phyloP scores from a whole-genome alignment of 2,888 invertebrate genomes.

The Cerceris ruficornis region DNA sequence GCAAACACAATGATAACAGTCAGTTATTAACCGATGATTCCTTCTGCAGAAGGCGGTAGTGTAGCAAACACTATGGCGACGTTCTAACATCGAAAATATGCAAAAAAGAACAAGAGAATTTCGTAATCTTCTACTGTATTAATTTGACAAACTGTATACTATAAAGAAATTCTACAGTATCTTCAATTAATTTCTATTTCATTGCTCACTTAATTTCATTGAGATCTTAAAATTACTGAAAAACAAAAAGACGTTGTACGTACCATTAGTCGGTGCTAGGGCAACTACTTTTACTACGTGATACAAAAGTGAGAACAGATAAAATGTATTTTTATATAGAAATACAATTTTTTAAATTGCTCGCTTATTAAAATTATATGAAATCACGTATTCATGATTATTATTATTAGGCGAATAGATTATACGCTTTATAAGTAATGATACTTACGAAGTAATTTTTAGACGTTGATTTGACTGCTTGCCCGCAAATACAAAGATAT shows the following conservation, averaged over 20 bases:
- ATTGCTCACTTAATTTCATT: background rate
- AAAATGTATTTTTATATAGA: background rate
- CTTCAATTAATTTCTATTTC: background rate
- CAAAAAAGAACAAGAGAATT: conserved; percentile 22
- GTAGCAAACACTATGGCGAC: conserved; percentile 54
- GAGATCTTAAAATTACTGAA: background rate
- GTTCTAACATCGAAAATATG: background rate
- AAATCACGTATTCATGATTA: background rate
- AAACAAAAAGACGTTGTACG: background rate
- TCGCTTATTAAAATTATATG: background rate
- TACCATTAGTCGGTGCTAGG: background rate
- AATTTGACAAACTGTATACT: conserved; percentile 14
- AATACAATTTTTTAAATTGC: background rate
- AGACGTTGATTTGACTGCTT: conserved; percentile 22
- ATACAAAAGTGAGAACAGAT: conserved; percentile 1
- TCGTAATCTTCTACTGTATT: conserved; percentile 7
- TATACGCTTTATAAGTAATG: background rate
- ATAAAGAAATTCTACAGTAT: conserved; percentile 4
- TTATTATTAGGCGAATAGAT: background rate
- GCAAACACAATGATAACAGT: conserved; percentile 31
- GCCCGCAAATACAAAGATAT: background rate
- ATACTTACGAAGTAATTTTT: background rate
- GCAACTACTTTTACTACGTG: conserved; percentile 17
- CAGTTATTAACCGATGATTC: conserved; percentile 39
- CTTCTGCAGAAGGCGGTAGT: conserved; percentile 38